A percentile compares a stretch with the other conserved stretches of the same genome.
These are phyloP conservation scores for Listronotus bonariensis DNA, from an alignment of 1,140 invertebrate species.

Conservation along the genomic window DNA sequence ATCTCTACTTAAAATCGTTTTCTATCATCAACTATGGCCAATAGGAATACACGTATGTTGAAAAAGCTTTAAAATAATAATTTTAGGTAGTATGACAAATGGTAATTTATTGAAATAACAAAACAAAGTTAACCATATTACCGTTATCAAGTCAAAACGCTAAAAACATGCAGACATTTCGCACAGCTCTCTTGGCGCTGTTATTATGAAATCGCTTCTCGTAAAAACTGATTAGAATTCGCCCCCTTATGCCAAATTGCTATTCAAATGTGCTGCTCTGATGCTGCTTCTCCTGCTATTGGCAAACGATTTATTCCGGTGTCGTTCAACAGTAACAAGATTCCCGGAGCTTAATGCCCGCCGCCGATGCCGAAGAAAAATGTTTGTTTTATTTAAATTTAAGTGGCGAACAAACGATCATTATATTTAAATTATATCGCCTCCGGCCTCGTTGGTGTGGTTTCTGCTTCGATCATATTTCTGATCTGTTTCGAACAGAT, in stretches of 20 bases:
- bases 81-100: too few species aligned
- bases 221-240: constrained; percentile 56
- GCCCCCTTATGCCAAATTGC: constrained; percentile 54
- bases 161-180: too few species aligned
- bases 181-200: not conserved
- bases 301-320: constrained; percentile 55
- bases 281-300: constrained; percentile 47
- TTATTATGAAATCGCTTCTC: constrained; percentile 17
- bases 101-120: too few species aligned
- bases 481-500: constrained; percentile 12
- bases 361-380: constrained; percentile 50
- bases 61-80: not conserved
- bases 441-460: constrained; percentile 3
- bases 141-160: too few species aligned
- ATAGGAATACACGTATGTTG: constrained; percentile 4
- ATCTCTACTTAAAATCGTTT: constrained; percentile 7
- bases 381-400: constrained; percentile 56
- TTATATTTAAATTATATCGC: constrained; percentile 51
- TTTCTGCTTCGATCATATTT: constrained; percentile 1
- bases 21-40: constrained; percentile 8
- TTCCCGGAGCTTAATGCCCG: constrained; percentile 46
- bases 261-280: constrained; percentile 51
- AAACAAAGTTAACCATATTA: too few species aligned
- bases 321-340: constrained; percentile 51
- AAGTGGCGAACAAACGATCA: constrained; percentile 49